Percentiles rank a stretch among this genome's conserved stretches.
Conservation (phyloP, 1,140 invertebrate species). For the Palaemon carinicauda region DNA sequence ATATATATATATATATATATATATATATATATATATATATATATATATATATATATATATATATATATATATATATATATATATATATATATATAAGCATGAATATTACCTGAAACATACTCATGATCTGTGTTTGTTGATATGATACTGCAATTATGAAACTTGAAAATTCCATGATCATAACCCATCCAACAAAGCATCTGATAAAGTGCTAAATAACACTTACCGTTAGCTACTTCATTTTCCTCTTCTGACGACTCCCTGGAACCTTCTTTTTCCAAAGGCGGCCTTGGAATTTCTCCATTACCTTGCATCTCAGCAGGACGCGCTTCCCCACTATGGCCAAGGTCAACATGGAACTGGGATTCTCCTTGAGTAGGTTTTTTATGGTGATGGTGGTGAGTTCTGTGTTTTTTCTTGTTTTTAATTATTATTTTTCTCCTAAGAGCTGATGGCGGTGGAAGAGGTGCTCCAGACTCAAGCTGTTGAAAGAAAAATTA, state of each 20-base stretch:
- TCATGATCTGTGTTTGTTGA: too few relatives aligned
- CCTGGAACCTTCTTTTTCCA: slow-evolving; percentile 71
- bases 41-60: too few relatives aligned
- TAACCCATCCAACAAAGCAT: neutral
- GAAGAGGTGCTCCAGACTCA: slow-evolving; percentile 80
- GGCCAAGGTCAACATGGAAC: slow-evolving; percentile 53
- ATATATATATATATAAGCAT: too few relatives aligned
- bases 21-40: too few relatives aligned
- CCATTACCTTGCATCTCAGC: slow-evolving; percentile 62
- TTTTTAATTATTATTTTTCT: slow-evolving; percentile 98
- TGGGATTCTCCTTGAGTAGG: slow-evolving; percentile 61
- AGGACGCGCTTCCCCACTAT: slow-evolving; percentile 68
- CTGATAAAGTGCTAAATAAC: slow-evolving; percentile 35
- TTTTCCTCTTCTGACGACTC: slow-evolving; percentile 70
- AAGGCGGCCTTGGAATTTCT: slow-evolving; percentile 64
- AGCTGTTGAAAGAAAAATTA: slow-evolving; percentile 67
- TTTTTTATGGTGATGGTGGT: slow-evolving; percentile 76
- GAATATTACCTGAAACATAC: too few relatives aligned
- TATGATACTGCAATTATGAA: too few relatives aligned
- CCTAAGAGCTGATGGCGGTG: slow-evolving; percentile 83
- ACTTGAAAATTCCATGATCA: neutral
- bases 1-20: too few relatives aligned
- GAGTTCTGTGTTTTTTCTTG: slow-evolving; percentile 94
- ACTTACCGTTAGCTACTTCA: slow-evolving; percentile 65
- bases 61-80: too few relatives aligned